These are phyloP conservation scores for Loris lydekkerianus DNA, from an alignment of 2,797 vertebrate species.

Conservation along the genomic window DNA sequence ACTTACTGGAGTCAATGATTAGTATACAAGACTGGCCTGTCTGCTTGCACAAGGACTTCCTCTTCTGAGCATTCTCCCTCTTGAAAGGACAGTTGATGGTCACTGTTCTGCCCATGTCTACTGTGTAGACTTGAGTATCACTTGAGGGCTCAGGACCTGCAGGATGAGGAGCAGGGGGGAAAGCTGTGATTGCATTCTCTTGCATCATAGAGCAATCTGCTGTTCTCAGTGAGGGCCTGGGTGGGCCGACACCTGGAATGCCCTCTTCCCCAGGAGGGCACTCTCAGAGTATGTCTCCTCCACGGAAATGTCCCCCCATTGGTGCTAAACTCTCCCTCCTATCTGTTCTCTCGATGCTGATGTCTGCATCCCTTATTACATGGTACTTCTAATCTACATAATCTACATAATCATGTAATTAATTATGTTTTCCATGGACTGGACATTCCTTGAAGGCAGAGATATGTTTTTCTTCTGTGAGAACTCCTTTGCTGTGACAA, in stretches of 20 bases:
- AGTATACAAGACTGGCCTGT: fast-evolving
- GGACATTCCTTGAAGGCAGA: neutral
- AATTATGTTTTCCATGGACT: neutral
- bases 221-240: neutral
- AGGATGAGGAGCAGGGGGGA: neutral
- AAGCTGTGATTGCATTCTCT: constrained; percentile 41
- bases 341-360: neutral
- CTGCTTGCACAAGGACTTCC: constrained; percentile 85
- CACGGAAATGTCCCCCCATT: neutral
- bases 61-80: fast-evolving
- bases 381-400: neutral
- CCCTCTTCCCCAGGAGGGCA: neutral
- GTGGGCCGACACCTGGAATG: neutral
- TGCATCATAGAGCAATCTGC: neutral
- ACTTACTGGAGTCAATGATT: neutral
- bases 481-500: neutral
- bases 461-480: neutral
- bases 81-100: constrained; percentile 82
- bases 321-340: neutral
- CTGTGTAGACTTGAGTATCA: constrained; percentile 80
- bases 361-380: neutral
- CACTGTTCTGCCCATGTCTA: constrained; percentile 73
- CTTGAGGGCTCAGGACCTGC: neutral
- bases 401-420: neutral
- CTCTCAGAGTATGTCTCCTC: neutral